Evolutionary conservation across 92 coral and sea anemone species (phyloP), one percentile per base, ranked within the genome.

Genomic region (Zoanthus sociatus): DNA sequence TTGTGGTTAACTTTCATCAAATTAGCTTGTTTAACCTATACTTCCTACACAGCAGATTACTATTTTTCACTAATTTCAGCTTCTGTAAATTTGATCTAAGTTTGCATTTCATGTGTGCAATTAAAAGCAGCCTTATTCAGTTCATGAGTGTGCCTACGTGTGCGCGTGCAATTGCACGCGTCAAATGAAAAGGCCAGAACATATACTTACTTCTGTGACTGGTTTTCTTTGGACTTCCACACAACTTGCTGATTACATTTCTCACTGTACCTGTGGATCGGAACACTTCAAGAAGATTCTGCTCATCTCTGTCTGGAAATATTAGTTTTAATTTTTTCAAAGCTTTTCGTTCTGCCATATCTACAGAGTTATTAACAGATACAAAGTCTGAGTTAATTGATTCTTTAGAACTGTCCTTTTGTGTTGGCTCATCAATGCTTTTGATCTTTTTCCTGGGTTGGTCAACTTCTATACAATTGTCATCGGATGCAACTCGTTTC

Each of bases 361-460:
- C 9, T 13, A 13, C 15, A 8, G 84, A 78, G 20, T 44, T 61
- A 17, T 72, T 26, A 60, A 58, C 15, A 60, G 60, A 78, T 6
- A 8, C 60, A 8, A n/a, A 37, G 42, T 37, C 54, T 32, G 84
- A 44, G 17, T 33, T n/a, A 58, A 78, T 61, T 16, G 72, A 48
- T 1, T 44, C 84, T 11, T 18, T 33, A 63, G 31, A 47, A 53
- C 33, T 21, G 18, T 63, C 20, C 9, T 53, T 53, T 18, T 18
- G 31, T 42, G 72, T 9, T 18, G 73, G 64, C 12, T 67, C 73
- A 13, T 66, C 61, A 6, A 18, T 37, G 20, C 74, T 64, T 69
- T 64, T 79, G 18, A 79, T 44, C 21, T 33, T 79, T 11, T 79
- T 79, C 32, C 58, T 79, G 8, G 84, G 84, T 61, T 69, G 69